Evolutionary conservation across 2,888 invertebrate genomes (phyloP), one percentile per base, ranked within the genome.

Genomic region (Dasysyrphus albostriatus): DNA sequence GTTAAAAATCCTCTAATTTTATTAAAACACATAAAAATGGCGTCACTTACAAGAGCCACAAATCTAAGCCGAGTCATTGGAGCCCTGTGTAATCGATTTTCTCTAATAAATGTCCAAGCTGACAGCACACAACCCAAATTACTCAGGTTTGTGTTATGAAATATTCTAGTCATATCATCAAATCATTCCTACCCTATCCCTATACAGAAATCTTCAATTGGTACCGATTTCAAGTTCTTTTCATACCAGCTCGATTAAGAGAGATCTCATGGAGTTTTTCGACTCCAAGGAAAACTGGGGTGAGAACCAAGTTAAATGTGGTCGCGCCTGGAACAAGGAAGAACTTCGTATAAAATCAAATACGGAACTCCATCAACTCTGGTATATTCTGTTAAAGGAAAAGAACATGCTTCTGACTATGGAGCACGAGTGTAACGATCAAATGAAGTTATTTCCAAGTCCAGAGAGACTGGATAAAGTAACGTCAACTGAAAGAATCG

Each of bases 401-500:
- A 94, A 96, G 74, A 99, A 99, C 92, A 99, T 99, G 99, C 93
- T 99, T 19, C 93, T 98, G 88, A 99, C 99, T 2, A 98, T 99
- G 99, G 97, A 98, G 93, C 95, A 97, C 87, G 96, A 96, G 91
- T 95, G 95, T 92, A 95, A 95, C 67, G 93, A 94, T 51, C 93
- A 95, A 90, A 93, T 93, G 88, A 93, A 95, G 91, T 88, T 96
- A 7, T 97, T 99, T 92, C 98, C 98, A 2, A 98, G 95, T 93
- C 98, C 98, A 3, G 99, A 99, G 93, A 94, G 99, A 90, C 93
- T 98, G 70, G 98, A 98, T 90, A 99, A 98, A 94, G 97, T 95
- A 73, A 47, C 4, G 3, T 12, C 12, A 37, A 8, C n/a, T 56
- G 0, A 1, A n/a, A 34, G 3, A 24, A 5, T n/a, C 34, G 7